Evolutionary conservation across 2,797 vertebrate genomes (phyloP), one percentile per base, ranked within the genome.

Genomic region (Hapalemur alaotrensis): DNA sequence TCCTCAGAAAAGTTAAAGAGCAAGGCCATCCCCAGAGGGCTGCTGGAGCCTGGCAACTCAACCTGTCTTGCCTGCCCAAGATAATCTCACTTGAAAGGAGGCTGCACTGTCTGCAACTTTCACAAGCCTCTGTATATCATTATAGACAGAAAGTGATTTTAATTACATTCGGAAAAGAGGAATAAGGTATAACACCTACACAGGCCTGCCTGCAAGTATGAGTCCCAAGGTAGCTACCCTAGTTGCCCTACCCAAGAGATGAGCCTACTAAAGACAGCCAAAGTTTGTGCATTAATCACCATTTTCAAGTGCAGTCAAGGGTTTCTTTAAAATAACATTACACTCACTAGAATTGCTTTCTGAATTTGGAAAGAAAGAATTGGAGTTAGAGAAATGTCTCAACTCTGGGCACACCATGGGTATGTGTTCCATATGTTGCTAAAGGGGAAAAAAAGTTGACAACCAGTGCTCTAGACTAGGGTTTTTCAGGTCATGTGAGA

Each of bases 81-180:
- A 72, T 95, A 95, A 84, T 95, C 70, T 87, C 28, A 50, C 84
- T 87, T 89, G 83, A 90, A 95, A 96, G 81, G 38, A 85, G 43
- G 32, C 13, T 88, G 50, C 72, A 78, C 25, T 1, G 4, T 76
- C 61, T 93, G 95, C 78, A 97, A 80, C 13, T 93, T 95, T 86
- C 76, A 67, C 72, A 93, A 98, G 38, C 54, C 59, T 95, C 73
- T 65, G 89, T 54, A 73, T 91, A 89, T 86, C 82, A 93, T 43
- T 93, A 69, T 5, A 79, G 23, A 89, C 63, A 97, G 89, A 91
- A 94, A 94, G 83, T 46, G 52, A 85, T 93, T 94, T 97, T 91
- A 96, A 97, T 96, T 93, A 95, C 63, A 82, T 91, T 93, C 10
- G 83, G 38, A 65, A 88, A 93, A 78, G 23, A 88, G 52, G 30